These are phyloP conservation scores for Ormyrus labotus DNA, from an alignment of 2,888 invertebrate species.

Conservation along the genomic window DNA sequence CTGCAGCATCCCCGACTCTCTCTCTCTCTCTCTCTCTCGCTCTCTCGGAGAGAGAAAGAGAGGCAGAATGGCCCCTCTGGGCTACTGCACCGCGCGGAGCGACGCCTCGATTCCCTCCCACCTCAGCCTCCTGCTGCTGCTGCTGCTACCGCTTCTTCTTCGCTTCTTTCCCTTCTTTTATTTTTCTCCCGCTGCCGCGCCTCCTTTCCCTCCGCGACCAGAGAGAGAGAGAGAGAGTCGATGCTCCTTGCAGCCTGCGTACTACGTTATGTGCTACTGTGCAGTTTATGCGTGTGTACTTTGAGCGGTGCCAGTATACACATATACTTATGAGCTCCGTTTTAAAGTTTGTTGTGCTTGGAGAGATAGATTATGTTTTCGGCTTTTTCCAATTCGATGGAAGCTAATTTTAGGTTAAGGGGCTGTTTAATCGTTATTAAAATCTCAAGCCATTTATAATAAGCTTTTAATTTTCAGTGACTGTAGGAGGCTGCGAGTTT, in stretches of 20 bases:
- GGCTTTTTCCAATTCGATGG: no score
- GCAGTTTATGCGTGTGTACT: slow-evolving; percentile 26
- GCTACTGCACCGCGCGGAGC: slow-evolving; percentile 55
- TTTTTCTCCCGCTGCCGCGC: slow-evolving; percentile 19
- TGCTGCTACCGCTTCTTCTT: slow-evolving; percentile 37
- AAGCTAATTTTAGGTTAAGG: no score
- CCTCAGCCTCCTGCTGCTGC: slow-evolving; percentile 54
- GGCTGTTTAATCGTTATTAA: no score
- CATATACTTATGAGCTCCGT: not conserved
- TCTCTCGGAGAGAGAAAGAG: no score
- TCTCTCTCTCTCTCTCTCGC: no score
- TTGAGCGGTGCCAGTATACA: not conserved
- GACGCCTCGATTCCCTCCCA: slow-evolving; percentile 40
- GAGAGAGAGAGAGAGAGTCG: not conserved
- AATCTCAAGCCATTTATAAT: no score
- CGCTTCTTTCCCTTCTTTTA: slow-evolving; percentile 40
- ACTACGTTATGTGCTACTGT: slow-evolving; percentile 15
- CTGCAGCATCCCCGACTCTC: slow-evolving; percentile 27
- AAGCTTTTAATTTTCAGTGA: no score
- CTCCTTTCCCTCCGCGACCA: not conserved
- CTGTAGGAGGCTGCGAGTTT: no score
- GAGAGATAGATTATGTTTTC: no score
- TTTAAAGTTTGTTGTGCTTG: no score
- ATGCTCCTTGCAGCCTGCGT: slow-evolving; percentile 8
- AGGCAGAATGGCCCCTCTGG: slow-evolving; percentile 37